Base-by-base conservation (phyloP, 1,140 invertebrate genomes). In the Acyrthosiphon pisum region DNA sequence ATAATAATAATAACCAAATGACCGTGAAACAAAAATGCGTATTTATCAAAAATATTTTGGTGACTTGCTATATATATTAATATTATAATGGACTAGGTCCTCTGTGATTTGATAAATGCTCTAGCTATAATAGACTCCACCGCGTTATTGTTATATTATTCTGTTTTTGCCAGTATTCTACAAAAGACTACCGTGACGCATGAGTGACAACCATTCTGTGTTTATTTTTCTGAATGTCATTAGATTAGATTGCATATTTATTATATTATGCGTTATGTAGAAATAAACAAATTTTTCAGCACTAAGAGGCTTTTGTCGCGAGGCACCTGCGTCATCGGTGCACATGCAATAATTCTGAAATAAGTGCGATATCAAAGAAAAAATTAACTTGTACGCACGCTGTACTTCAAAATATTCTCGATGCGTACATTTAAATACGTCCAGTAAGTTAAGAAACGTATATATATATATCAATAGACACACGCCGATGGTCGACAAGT, bases 241-340 rank as follows among this genome's bases (percentile, higher is more conserved):
- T 76, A 76, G 60, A 76, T 76, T n/a, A 76, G n/a, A 76, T 76
- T 76, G 30, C 60, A 76, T 76, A 76, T 76, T 76, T 76, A 76
- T n/a, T 76, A 76, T n/a, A 35, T 60, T 60, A 60, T n/a, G 14
- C n/a, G 14, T 76, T 76, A n/a, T 6, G 30, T 76, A 76, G 14
- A n/a, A 76, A 76, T 76, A 76, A 76, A 76, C 60, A 76, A 76
- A n/a, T 35, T 76, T 76, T 76, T n/a, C 60, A 18, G 6, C 60
- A n/a, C 23, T 6, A 1, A 30, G n/a, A 4, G n/a, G 14, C 60
- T 76, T 76, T 76, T 76, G 60, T 76, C 48, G 50, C 50, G 6
- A 53, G 20, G 30, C 3, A 76, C 60, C n/a, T 76, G 60, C 60
- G 60, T 76, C 60, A 76, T 76, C 14, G 30, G 30, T 76, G 14